Percentiles rank a stretch among this genome's conserved stretches.
phyloP scores from a whole-genome alignment of 2,113 vertebrate species.

The chimpanzee (Pan troglodytes) region NHGRI_mPanTro3-v2.1_pri NC_072411.2:94000501-94001000 shows the following conservation, averaged over 20 bases:
- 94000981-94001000: not conserved
- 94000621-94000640: not conserved
- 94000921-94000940: not conserved
- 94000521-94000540: not conserved
- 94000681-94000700: not conserved
- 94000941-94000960: not conserved
- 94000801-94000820: not conserved
- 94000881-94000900: not conserved
- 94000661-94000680: too few species aligned
- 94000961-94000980: not conserved
- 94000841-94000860: not conserved
- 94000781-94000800: not conserved
- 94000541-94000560: not conserved
- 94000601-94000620: not conserved
- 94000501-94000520: too few species aligned
- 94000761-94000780: not conserved
- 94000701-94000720: not conserved
- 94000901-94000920: not conserved
- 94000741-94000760: not conserved
- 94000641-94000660: not conserved
- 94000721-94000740: not conserved
- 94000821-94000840: not conserved
- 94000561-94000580: not conserved
- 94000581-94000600: not conserved
- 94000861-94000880: not conserved